A percentile compares a stretch with the other conserved stretches of the same genome.
Conservation (phyloP, 2,113 vertebrate genomes). For the Ursus arctos region DNA sequence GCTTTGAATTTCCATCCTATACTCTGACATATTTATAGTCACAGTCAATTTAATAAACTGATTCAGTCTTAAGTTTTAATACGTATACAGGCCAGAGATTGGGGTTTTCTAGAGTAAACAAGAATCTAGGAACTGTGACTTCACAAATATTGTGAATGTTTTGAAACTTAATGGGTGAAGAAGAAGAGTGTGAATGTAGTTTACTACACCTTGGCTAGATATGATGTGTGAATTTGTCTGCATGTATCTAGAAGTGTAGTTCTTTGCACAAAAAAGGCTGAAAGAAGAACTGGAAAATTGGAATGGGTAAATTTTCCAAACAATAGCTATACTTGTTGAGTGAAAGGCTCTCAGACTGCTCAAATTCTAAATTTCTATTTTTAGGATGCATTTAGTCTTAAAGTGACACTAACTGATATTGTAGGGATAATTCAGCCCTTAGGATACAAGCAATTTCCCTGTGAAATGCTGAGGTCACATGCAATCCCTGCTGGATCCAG, state of each 20-base stretch:
- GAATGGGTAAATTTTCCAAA: conserved; percentile 36
- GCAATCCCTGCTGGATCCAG: not conserved
- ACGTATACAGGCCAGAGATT: not conserved
- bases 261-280: not conserved
- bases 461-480: not conserved
- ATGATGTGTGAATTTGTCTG: conserved; percentile 29
- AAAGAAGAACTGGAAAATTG: conserved; percentile 25
- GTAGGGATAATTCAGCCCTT: not conserved
- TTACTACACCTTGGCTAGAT: conserved; percentile 42
- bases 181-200: conserved; percentile 11
- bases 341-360: not conserved
- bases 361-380: not conserved
- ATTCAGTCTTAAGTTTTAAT: not conserved
- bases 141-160: conserved; percentile 45
- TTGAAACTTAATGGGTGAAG: conserved; percentile 62
- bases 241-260: conserved; percentile 31
- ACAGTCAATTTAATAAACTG: conserved; percentile 49
- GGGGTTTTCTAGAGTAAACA: conserved; percentile 15
- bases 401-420: not conserved
- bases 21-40: not conserved
- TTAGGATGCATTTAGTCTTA: not conserved
- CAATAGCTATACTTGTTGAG: not conserved
- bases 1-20: not conserved
- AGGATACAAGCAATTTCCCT: not conserved
- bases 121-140: conserved; percentile 51